Base-by-base conservation (phyloP, 53 echinoderm and acorn worm species). In the Actinopyga echinites region DNA sequence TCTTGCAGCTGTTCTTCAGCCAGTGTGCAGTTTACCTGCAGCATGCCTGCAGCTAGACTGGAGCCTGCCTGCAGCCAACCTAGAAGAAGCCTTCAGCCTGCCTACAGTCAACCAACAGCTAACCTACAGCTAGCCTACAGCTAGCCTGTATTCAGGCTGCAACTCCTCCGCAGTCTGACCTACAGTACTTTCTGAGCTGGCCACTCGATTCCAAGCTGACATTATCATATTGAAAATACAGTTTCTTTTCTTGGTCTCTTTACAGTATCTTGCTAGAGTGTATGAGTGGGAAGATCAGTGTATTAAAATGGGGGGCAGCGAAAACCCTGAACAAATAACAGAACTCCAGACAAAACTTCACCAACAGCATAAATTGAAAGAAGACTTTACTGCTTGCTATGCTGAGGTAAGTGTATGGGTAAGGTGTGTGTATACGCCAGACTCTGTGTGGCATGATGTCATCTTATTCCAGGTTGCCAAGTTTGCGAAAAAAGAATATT, bases 291-390 rank as follows among this genome's bases (percentile, higher is more conserved):
- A 79, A 23, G 84, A 84, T 26, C 84, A 92, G 35, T 94, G 93
- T 49, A 68, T 79, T 15, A 62, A 85, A 56, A 84, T 88, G 19
- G 85, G 64, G 0, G 56, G 31, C 4, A 77, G 77, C 32, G 88
- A 94, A 57, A 52, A 94, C 12, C 90, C 94, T 1, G 89, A 86
- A 5, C 92, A 97, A 78, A 90, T 93, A 4, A 79, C 88, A 11
- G 88, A 94, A 58, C 74, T 97, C 44, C 93, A 97, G 75, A 75
- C 87, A 57, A 92, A 86, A 78, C 85, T 97, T 35, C 92, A 92
- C 30, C 82, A 86, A 20, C 97, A 97, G 56, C 91, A 97, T 60
- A 90, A 90, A 45, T 75, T 97, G 36, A 92, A 80, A 45, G 97
- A 97, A 55, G 86, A 87, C 60, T 92, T 97, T 86, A 94, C 86